Percentiles rank a stretch among this genome's conserved stretches.
These are phyloP conservation scores for Gymnopithys bicolor DNA, from an alignment of 2,797 vertebrate genomes.

Conservation along the genomic window DNA sequence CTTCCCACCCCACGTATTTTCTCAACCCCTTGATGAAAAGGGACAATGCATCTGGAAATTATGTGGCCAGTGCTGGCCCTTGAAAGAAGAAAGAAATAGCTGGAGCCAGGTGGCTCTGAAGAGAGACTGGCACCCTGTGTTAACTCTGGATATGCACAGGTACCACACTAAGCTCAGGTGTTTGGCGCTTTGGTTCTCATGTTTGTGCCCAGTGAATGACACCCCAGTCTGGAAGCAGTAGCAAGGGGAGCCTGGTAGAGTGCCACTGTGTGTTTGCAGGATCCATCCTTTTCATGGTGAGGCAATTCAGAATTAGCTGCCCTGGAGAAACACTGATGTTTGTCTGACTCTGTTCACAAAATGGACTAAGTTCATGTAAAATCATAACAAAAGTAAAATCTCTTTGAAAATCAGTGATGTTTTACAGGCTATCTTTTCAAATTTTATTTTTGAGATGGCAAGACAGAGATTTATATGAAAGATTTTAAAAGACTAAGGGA, in stretches of 20 bases:
- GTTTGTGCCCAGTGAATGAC: background rate
- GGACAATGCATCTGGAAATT: background rate
- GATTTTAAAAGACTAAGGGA: background rate
- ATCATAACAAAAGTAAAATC: background rate
- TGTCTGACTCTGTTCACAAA: background rate
- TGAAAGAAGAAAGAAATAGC: background rate
- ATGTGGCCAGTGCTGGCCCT: background rate
- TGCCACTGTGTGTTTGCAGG: background rate
- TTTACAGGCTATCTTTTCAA: background rate
- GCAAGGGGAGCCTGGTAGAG: background rate
- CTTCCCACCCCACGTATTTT: background rate
- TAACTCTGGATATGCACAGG: background rate
- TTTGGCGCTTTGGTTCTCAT: background rate
- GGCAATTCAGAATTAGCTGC: background rate
- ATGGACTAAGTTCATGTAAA: background rate
- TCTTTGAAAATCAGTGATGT: background rate
- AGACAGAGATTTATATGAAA: background rate
- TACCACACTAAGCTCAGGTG: background rate
- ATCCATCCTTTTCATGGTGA: background rate
- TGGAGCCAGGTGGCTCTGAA: background rate
- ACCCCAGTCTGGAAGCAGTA: background rate
- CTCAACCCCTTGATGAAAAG: background rate
- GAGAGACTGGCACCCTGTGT: fast-evolving
- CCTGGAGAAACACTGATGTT: background rate
- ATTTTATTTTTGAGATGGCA: background rate